A percentile compares a stretch with the other conserved stretches of the same genome.
Evolutionary conservation across 2,888 invertebrate species (phyloP).

Genomic region (Eristalis pertinax): DNA sequence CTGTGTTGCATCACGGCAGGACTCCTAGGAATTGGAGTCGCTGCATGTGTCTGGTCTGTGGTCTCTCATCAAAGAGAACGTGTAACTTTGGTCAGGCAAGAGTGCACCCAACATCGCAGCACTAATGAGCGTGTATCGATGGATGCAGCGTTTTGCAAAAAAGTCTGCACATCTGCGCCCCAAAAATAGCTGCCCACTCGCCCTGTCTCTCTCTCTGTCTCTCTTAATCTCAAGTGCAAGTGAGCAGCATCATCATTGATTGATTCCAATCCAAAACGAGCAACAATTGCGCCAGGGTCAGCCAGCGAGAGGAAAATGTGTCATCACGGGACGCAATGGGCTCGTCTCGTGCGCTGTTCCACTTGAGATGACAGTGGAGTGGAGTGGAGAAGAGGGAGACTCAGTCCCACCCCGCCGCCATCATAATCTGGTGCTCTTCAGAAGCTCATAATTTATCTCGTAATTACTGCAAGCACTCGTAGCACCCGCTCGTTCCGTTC

Average conservation of each 20-base stretch:
- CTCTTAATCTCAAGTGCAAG: slow-evolving; percentile 27
- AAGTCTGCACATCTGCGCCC: slow-evolving; percentile 54
- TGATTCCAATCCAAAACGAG: slow-evolving; percentile 28
- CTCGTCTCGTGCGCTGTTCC: slow-evolving; percentile 6
- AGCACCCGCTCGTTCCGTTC: slow-evolving; percentile 29
- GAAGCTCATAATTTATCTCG: slow-evolving; percentile 66
- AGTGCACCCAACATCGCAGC: slow-evolving; percentile 24
- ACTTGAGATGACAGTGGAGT: slow-evolving; percentile 33
- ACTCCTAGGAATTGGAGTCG: not conserved
- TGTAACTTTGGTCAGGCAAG: slow-evolving; percentile 7
- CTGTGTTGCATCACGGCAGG: slow-evolving; percentile 38
- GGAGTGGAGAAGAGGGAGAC: not conserved
- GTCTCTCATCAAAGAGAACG: slow-evolving; percentile 12
- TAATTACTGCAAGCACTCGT: slow-evolving; percentile 51
- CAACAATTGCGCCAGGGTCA: slow-evolving; percentile 53
- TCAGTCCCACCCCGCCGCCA: slow-evolving; percentile 12
- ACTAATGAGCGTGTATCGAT: slow-evolving; percentile 23
- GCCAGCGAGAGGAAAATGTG: slow-evolving; percentile 35
- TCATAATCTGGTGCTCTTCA: slow-evolving; percentile 60
- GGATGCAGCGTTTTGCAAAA: slow-evolving; percentile 10
- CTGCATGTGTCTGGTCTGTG: not conserved
- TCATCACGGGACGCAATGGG: slow-evolving; percentile 28
- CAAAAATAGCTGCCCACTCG: not conserved
- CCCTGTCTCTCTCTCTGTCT: too few species aligned
- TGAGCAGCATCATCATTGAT: not conserved